Percentiles rank a stretch among this genome's conserved stretches.
These are phyloP conservation scores for Chymomyza caudatula DNA, from an alignment of 2,888 invertebrate genomes.

Conservation along the genomic window DNA sequence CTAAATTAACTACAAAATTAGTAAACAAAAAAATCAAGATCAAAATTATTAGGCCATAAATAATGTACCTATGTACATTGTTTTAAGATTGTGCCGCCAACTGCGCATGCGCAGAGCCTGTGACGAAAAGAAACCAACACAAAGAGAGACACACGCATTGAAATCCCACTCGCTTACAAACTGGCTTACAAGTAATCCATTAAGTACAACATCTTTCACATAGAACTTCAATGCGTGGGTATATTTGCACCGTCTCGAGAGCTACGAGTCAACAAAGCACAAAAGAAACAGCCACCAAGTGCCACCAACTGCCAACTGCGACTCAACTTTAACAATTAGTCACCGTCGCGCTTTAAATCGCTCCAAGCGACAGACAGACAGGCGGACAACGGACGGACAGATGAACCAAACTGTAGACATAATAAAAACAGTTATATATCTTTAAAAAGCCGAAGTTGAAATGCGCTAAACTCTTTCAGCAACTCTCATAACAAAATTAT, in stretches of 20 bases:
- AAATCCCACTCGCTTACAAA: neutral
- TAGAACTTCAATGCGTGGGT: slow-evolving; percentile 44
- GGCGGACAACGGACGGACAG: neutral
- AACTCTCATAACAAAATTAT: neutral
- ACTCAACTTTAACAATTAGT: slow-evolving; percentile 57
- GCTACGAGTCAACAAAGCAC: slow-evolving; percentile 41
- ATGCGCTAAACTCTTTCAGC: neutral
- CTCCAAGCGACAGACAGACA: neutral
- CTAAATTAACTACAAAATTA: slow-evolving; percentile 44
- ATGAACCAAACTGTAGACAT: neutral
- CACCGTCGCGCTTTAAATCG: slow-evolving; percentile 43
- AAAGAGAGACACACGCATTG: neutral
- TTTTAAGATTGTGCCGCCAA: slow-evolving; percentile 62
- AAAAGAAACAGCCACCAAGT: slow-evolving; percentile 22
- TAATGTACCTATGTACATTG: slow-evolving; percentile 8
- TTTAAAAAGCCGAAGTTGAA: neutral
- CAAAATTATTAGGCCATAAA: slow-evolving; percentile 68
- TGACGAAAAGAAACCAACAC: slow-evolving; percentile 22
- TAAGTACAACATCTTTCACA: slow-evolving; percentile 32
- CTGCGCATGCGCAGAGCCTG: slow-evolving; percentile 60
- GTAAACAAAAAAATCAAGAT: slow-evolving; percentile 15
- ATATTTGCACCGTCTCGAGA: slow-evolving; percentile 9
- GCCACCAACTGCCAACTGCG: neutral
- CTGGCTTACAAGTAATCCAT: neutral
- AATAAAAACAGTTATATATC: neutral